These are phyloP conservation scores for Sinonovacula constricta DNA, from an alignment of 1,140 invertebrate genomes.

Conservation along the genomic window DNA sequence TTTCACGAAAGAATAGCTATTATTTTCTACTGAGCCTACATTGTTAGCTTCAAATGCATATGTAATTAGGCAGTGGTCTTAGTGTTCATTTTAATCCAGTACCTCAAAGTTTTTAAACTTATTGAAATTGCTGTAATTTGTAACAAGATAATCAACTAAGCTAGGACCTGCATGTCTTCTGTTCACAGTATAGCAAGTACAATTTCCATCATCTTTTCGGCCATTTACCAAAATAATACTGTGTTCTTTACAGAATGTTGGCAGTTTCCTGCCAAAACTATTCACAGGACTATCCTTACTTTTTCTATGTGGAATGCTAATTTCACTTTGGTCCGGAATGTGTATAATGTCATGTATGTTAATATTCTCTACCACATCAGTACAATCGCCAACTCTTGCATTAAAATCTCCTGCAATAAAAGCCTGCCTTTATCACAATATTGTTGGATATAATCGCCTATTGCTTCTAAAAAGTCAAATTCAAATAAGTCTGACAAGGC, in stretches of 20 bases:
- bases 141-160: neutral
- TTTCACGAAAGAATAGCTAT: neutral
- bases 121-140: neutral
- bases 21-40: neutral
- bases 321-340: neutral
- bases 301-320: neutral
- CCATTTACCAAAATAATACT: neutral
- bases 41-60: neutral
- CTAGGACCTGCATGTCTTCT: neutral
- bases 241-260: neutral
- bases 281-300: neutral
- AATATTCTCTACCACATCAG: neutral
- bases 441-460: neutral
- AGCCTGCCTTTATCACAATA: neutral
- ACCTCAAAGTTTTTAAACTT: neutral
- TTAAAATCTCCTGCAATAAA: conserved; percentile 3
- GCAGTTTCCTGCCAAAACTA: neutral
- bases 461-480: neutral
- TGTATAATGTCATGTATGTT: neutral
- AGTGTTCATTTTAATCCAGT: neutral
- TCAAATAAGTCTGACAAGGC: neutral
- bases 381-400: neutral
- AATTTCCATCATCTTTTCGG: neutral
- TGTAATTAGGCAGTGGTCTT: neutral
- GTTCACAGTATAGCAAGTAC: neutral